Evolutionary conservation across 2,113 vertebrate genomes (phyloP).

Genomic region (Lepus americanus): DNA sequence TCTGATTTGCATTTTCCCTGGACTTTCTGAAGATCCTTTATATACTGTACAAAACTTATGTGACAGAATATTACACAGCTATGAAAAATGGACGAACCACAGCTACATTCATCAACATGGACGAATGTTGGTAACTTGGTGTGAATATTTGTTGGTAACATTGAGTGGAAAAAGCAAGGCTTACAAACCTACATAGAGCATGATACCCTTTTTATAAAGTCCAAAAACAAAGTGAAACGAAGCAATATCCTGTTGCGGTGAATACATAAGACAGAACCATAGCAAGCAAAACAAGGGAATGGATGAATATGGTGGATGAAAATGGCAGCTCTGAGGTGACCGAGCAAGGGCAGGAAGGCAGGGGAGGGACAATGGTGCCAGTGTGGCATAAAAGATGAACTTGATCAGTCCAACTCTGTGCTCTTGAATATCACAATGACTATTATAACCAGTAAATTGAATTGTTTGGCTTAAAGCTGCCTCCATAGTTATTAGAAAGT

Average conservation of each 20-base stretch:
- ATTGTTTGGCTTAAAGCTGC: too few species aligned
- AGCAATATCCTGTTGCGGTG: neutral
- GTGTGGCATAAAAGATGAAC: neutral
- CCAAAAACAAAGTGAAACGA: neutral
- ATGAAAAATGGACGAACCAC: neutral
- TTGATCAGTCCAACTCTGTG: neutral
- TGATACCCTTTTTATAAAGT: neutral
- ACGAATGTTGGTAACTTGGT: neutral
- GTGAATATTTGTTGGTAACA: neutral
- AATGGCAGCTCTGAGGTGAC: neutral
- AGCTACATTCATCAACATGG: neutral
- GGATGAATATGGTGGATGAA: neutral
- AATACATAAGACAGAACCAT: neutral
- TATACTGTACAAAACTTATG: neutral
- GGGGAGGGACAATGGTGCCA: neutral
- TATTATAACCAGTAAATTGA: too few species aligned
- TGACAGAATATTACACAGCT: neutral
- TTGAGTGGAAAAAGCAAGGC: neutral
- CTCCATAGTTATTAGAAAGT: too few species aligned
- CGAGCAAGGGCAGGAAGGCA: rapidly evolving
- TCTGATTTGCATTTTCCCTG: too few species aligned
- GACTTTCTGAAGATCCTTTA: too few species aligned
- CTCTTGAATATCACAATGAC: neutral
- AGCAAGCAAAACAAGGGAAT: neutral
- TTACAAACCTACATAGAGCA: neutral